A percentile compares a stretch with the other conserved stretches of the same genome.
Conservation (phyloP, 2,888 invertebrate genomes). For the Luffia ferchaultella region DNA sequence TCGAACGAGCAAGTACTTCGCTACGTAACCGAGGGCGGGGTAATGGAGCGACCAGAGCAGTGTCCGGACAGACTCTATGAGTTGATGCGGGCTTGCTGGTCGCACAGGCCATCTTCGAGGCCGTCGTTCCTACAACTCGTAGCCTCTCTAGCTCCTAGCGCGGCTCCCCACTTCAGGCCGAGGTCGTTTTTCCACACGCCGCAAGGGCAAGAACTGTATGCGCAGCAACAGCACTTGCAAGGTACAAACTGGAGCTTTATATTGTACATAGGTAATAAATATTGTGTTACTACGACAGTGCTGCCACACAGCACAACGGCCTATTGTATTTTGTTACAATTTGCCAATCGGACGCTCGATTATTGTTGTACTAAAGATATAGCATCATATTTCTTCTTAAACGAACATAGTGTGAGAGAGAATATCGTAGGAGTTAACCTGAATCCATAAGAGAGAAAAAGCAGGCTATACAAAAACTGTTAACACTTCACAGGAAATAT, state of each 20-base stretch:
- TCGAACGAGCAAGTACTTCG: conserved; percentile 93
- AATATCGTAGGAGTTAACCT: too few relatives aligned
- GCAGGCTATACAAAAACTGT: too few relatives aligned
- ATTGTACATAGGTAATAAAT: background rate
- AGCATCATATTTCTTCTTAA: too few relatives aligned
- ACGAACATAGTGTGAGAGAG: too few relatives aligned
- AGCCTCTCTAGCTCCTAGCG: conserved; percentile 72
- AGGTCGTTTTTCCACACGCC: conserved; percentile 71
- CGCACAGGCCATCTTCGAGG: conserved; percentile 77
- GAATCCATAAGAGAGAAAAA: too few relatives aligned
- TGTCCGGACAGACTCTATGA: conserved; percentile 92
- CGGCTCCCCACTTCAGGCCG: conserved; percentile 67
- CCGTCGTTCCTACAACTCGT: conserved; percentile 89
- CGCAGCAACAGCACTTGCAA: conserved; percentile 35
- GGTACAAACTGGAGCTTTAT: conserved; percentile 26
- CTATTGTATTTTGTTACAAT: too few relatives aligned
- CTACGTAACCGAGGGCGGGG: conserved; percentile 89
- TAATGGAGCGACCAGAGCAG: conserved; percentile 95
- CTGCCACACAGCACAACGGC: too few relatives aligned
- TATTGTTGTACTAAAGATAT: too few relatives aligned
- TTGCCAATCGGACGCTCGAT: too few relatives aligned
- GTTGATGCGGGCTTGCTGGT: conserved; percentile 94
- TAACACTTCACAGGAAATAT: too few relatives aligned
- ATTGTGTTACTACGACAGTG: too few relatives aligned
- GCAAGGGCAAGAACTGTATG: conserved; percentile 64